Percentiles rank a stretch among this genome's conserved stretches.
phyloP scores from a whole-genome alignment of 2,888 invertebrate species.

The Tipula confusa region DNA sequence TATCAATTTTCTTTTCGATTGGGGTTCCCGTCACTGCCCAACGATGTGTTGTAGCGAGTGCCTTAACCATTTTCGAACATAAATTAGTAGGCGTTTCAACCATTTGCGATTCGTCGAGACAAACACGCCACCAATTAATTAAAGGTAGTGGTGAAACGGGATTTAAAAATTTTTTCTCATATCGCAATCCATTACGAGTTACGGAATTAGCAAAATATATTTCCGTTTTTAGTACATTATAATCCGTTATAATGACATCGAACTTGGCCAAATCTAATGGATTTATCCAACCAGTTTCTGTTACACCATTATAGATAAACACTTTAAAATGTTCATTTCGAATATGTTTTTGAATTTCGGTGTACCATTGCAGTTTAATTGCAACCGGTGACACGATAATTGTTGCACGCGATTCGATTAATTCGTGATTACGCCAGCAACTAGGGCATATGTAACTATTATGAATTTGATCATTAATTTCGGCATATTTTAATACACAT shows the following conservation, averaged over 20 bases:
- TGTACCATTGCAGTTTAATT: constrained; percentile 67
- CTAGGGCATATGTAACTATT: constrained; percentile 59
- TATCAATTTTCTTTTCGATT: constrained; percentile 56
- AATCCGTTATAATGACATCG: constrained; percentile 71
- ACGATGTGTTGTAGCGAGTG: constrained; percentile 55
- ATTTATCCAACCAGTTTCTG: constrained; percentile 46
- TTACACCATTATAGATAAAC: constrained; percentile 53
- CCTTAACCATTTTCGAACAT: constrained; percentile 52
- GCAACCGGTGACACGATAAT: constrained; percentile 66
- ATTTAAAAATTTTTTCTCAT: constrained; percentile 59
- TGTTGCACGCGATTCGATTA: constrained; percentile 56
- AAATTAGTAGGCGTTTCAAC: constrained; percentile 59
- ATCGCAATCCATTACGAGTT: constrained; percentile 50
- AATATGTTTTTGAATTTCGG: constrained; percentile 64
- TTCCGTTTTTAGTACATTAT: constrained; percentile 60
- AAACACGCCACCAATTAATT: constrained; percentile 71
- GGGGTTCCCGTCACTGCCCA: constrained; percentile 78
- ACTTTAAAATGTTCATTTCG: constrained; percentile 51
- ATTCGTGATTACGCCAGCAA: constrained; percentile 53
- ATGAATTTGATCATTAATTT: constrained; percentile 43
- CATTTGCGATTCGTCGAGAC: constrained; percentile 78
- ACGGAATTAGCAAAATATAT: constrained; percentile 56
- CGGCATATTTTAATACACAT: constrained; percentile 54
- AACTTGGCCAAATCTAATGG: constrained; percentile 59
- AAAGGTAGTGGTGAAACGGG: constrained; percentile 63